Base-by-base conservation (phyloP, 2,113 vertebrate genomes). In the Acrocephalus arundinaceus region DNA sequence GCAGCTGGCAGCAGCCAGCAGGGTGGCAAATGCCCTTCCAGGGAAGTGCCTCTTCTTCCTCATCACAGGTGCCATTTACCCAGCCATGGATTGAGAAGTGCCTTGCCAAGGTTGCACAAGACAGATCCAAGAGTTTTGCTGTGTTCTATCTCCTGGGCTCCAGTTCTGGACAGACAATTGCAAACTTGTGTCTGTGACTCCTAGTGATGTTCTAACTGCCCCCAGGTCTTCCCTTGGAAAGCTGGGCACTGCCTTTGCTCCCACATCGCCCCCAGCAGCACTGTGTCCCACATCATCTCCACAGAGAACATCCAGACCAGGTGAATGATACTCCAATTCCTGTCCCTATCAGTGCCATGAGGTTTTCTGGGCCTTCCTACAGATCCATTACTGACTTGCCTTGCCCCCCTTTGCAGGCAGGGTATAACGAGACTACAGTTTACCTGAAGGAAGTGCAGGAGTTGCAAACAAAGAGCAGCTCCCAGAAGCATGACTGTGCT, bases 241-340 rank as follows among this genome's bases (percentile, higher is more conserved):
- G 37, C 52, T 41, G 37, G 28, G 62, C 59, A 31, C 35, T 67
- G 30, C 70, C 28, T n/a, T n/a, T 18, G 27, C 39, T 57, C 62
- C 54, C 0, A 0, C 13, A 59, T 16, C 39, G 52, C 3, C 2
- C 4, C 41, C 57, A 78, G 68, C 33, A 75, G 35, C 2, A 5
- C 14, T 7, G 7, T 7, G 31, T 72, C 28, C 57, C 81, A 45
- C 54, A 62, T 16, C 15, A 59, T 21, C 49, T 76, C 77, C 41
- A 27, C 2, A 14, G 31, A 57, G 41, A 82, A 65, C 15, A 39
- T 1, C 48, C 6, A 81, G 45, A 61, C 19, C 35, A 33, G 12
- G 17, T 51, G 43, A 92, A 66, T 24, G 35, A 75, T n/a, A 35
- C 15, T 49, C 14, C 7, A 35, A 37, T 45, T 85, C 66, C 58